These are phyloP conservation scores for Dicyrtoma fusca DNA, from an alignment of 2,888 invertebrate species.

Conservation along the genomic window DNA sequence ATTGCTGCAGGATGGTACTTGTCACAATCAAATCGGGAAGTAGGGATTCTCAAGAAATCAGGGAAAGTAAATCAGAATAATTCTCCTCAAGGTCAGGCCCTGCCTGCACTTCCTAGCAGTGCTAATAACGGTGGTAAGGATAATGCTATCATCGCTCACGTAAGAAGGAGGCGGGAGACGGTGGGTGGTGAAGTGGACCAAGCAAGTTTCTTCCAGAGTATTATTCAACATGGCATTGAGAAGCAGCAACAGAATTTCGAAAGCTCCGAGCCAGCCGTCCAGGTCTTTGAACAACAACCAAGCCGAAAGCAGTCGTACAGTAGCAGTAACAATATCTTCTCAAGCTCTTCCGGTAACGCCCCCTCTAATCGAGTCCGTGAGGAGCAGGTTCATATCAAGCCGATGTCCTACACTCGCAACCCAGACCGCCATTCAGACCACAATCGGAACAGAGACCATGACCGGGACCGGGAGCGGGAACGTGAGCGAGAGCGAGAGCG, in stretches of 20 bases:
- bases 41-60: slow-evolving; percentile 51
- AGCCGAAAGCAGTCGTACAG: neutral
- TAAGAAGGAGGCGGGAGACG: slow-evolving; percentile 24
- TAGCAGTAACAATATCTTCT: neutral
- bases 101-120: neutral
- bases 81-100: neutral
- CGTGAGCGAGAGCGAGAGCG: too few relatives aligned
- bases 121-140: slow-evolving; percentile 21
- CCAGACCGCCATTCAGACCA: too few relatives aligned
- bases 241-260: slow-evolving; percentile 50
- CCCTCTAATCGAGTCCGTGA: neutral
- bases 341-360: neutral
- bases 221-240: slow-evolving; percentile 56
- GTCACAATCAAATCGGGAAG: slow-evolving; percentile 54
- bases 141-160: slow-evolving; percentile 19
- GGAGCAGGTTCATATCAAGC: slow-evolving; percentile 19
- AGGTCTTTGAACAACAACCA: neutral
- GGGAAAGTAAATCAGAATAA: too few relatives aligned
- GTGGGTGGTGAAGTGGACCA: slow-evolving; percentile 43
- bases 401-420: slow-evolving; percentile 1
- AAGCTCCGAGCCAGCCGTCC: slow-evolving; percentile 24
- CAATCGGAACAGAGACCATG: too few relatives aligned
- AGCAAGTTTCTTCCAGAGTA: slow-evolving; percentile 56
- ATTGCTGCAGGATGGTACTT: slow-evolving; percentile 56
- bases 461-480: neutral